These are phyloP conservation scores for Chloroclystis v-ata DNA, from an alignment of 2,888 invertebrate genomes.

Conservation along the genomic window DNA sequence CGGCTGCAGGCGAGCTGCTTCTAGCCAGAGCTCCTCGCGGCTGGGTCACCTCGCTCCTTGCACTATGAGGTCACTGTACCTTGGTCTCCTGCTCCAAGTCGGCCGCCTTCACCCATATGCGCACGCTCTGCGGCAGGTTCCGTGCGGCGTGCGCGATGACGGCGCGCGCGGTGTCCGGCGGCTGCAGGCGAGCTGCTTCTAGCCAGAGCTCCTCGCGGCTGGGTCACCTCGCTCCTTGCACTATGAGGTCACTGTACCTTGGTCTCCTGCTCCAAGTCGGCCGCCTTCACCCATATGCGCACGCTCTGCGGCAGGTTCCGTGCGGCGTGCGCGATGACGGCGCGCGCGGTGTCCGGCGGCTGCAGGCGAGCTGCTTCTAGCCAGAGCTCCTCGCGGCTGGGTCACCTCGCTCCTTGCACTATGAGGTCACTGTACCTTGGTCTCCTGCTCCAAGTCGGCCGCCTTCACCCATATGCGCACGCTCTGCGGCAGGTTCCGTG, in stretches of 20 bases:
- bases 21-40: constrained; percentile 98
- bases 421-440: too few species aligned
- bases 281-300: constrained; percentile 98
- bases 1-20: constrained; percentile 96
- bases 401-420: too few species aligned
- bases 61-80: constrained; percentile 36
- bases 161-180: constrained; percentile 94
- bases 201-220: constrained; percentile 98
- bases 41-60: constrained; percentile 74
- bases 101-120: constrained; percentile 99
- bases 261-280: constrained; percentile 93
- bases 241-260: too few species aligned
- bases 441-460: too few species aligned
- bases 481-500: too few species aligned
- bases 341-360: constrained; percentile 95
- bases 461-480: too few species aligned
- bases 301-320: constrained; percentile 97
- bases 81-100: constrained; percentile 95
- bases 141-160: constrained; percentile 98
- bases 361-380: constrained; percentile 96
- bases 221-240: too few species aligned
- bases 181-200: constrained; percentile 96
- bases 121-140: constrained; percentile 95
- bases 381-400: constrained; percentile 98
- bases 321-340: constrained; percentile 97